Evolutionary conservation across 2,113 vertebrate species (phyloP).

Genomic region (Pelvicachromis taeniatus): DNA sequence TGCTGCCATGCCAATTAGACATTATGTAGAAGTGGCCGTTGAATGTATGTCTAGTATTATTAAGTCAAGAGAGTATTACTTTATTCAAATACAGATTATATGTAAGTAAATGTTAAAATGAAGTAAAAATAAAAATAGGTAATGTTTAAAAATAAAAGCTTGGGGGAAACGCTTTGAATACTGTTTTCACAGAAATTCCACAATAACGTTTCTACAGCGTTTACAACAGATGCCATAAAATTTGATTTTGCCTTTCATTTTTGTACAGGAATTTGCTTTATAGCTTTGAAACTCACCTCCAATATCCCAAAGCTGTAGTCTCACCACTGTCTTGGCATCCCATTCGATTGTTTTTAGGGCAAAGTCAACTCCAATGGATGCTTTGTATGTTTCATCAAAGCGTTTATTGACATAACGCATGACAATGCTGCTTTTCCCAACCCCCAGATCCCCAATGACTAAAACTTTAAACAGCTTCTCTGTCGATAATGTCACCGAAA

Average conservation of each 20-base stretch:
- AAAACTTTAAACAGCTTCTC: conserved; percentile 4
- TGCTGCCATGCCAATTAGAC: neutral
- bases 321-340: conserved; percentile 79
- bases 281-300: conserved; percentile 69
- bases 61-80: neutral
- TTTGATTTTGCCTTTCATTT: neutral
- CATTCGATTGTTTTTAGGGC: conserved; percentile 81
- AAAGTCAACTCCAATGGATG: conserved; percentile 85
- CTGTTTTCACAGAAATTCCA: neutral
- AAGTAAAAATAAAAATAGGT: no score
- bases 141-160: neutral
- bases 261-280: neutral
- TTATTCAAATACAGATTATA: neutral
- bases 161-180: neutral
- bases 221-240: neutral
- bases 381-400: conserved; percentile 61
- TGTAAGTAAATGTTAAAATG: neutral
- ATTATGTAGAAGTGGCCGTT: neutral
- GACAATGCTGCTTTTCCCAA: conserved; percentile 43
- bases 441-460: conserved; percentile 72
- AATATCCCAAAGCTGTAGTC: conserved; percentile 87
- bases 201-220: neutral
- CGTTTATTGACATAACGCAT: neutral
- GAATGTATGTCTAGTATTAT: neutral
- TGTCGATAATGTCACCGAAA: neutral